Conservation (phyloP, 2,113 vertebrate genomes). For the Cariama cristata region DNA sequence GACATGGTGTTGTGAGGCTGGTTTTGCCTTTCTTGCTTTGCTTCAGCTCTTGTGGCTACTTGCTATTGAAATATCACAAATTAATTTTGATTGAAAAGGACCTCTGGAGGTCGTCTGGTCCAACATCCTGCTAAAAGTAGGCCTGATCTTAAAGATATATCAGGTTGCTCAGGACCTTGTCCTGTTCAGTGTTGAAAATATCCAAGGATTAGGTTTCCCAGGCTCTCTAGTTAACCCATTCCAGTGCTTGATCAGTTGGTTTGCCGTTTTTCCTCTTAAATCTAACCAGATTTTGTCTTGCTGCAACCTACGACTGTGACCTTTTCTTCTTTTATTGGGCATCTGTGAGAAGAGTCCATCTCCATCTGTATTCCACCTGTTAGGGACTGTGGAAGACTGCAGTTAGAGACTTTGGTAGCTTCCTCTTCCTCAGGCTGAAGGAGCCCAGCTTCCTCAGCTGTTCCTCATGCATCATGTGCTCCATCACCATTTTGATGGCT, state of each 20-base stretch:
- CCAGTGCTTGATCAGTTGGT: neutral
- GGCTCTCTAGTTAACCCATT: neutral
- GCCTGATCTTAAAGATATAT: neutral
- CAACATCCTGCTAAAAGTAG: neutral
- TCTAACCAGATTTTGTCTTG: neutral
- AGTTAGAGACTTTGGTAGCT: neutral
- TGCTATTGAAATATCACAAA: neutral
- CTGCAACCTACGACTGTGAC: neutral
- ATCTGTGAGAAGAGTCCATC: neutral
- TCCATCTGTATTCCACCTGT: rapidly evolving
- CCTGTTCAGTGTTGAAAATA: neutral
- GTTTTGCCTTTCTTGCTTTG: neutral
- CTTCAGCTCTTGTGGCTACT: neutral
- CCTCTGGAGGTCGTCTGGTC: neutral
- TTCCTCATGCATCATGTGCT: neutral
- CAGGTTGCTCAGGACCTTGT: neutral
- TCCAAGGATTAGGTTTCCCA: neutral
- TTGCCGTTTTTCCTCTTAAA: neutral
- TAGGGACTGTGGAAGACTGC: neutral
- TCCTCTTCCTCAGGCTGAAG: neutral
- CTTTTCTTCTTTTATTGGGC: neutral
- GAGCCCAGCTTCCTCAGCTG: neutral
- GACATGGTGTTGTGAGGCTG: neutral
- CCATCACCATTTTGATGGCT: neutral
- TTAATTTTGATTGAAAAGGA: neutral